Evolutionary conservation across 2,113 vertebrate genomes (phyloP), one percentile per base, ranked within the genome.

Genomic region (Heterotis niloticus): DNA sequence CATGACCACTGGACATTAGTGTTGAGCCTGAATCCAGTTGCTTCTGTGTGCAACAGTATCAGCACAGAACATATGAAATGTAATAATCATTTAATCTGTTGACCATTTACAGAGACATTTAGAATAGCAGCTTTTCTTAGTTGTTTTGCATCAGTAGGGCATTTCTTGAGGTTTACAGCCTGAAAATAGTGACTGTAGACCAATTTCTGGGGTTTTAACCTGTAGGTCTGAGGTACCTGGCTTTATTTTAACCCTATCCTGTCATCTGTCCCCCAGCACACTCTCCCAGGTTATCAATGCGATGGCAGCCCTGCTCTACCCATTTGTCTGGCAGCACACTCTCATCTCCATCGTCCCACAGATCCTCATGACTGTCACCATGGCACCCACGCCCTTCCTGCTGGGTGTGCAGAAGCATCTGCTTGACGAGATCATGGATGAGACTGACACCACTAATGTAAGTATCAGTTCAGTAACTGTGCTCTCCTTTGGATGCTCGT

Each of bases 291-390:
- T 94, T 24, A 93, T 95, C 87, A 94, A 96, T 0, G 94, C 93
- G 0, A 87, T 94, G 0, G 93, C 92, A 0, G 94, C 95, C 17
- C 90, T 96, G 67, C 92, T 96, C 44, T 95, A 93, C 80, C 95
- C 95, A 64, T 96, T 96, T 89, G 91, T 87, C 65, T 96, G 95
- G 95, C 94, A 94, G 11, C 95, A 96, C 87, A 96, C 94, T 66
- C 94, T 93, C 87, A 95, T 96, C 87, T 94, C 95, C 0, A 95
- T 95, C 60, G 91, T 96, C 12, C 95, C 95, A 0, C 89, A 92
- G 78, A 90, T 90, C 77, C 89, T 96, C 56, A 87, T 96, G 0
- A 93, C 88, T 79, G 95, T 93, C 0, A 93, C 94, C 69, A 93
- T 94, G 87, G 94, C 93, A 75, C 95, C 95, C 26, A 95, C 95